phyloP scores from a whole-genome alignment of 2,113 vertebrate genomes.

The Hystrix brachyura region DNA sequence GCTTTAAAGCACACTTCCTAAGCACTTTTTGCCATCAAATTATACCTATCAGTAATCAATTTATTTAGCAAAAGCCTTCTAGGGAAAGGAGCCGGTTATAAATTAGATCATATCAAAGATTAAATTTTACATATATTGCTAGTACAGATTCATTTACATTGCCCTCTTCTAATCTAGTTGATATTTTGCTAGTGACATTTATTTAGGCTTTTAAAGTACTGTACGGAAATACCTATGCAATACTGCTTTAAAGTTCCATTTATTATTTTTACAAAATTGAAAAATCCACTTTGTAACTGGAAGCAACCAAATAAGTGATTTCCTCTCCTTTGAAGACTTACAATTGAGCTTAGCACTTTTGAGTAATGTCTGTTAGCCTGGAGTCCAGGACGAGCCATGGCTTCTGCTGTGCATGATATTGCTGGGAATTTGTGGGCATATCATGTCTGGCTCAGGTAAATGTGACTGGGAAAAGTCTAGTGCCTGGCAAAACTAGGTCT shows the following conservation, averaged over 20 bases:
- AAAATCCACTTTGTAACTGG: conserved; percentile 12
- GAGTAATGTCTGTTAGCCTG: not conserved
- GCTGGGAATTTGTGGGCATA: not conserved
- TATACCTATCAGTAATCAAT: not conserved
- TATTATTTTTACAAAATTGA: conserved; percentile 31
- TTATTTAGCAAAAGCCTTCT: conserved; percentile 1
- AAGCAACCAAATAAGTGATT: not conserved
- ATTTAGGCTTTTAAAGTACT: conserved; percentile 37
- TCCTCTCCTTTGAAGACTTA: conserved; percentile 6
- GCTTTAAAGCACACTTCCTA: not conserved
- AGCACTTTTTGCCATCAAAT: not conserved
- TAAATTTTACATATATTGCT: not conserved
- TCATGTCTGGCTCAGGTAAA: not conserved
- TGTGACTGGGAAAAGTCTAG: not conserved
- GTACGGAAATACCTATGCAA: not conserved
- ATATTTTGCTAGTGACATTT: conserved; percentile 59
- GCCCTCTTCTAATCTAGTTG: not conserved
- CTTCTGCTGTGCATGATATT: not conserved
- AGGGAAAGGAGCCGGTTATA: conserved; percentile 22
- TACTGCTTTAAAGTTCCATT: not conserved
- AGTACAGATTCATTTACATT: conserved; percentile 21
- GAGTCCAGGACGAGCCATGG: not conserved
- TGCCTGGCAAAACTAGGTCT: not conserved
- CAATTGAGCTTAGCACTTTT: not conserved
- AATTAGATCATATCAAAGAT: not conserved